Base-by-base conservation (phyloP, 2,888 invertebrate genomes). In the Dugesia japonica region DNA sequence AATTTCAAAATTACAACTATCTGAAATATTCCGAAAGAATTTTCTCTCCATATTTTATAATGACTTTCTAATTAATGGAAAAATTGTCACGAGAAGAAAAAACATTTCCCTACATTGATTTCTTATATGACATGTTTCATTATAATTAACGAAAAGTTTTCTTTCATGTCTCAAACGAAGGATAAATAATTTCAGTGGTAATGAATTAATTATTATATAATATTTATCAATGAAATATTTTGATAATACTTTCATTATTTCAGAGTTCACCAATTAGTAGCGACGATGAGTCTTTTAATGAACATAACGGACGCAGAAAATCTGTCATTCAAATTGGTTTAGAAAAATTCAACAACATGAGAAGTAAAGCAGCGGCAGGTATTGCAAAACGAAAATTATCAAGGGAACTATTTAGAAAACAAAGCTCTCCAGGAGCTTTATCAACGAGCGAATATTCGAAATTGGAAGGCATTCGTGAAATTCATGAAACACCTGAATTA, bases 341-440 rank as follows among this genome's bases (percentile, higher is more conserved):
- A 7, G 56, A 56, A 56, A 56, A 56, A 56, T 56, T 56, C n/a
- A 56, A 56, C 17, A 56, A 56, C 17, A 56, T 56, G n/a, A n/a
- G 56, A 7, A 20, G 9, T 4, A 56, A 56, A n/a, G 56, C 56
- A 7, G 56, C 56, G 1, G 56, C 56, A n/a, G 56, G 56, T 13
- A 56, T 56, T n/a, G 56, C 56, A n/a, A 56, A 56, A 23, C 56
- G 56, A n/a, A 56, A 56, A 56, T 56, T 56, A n/a, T 56, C 56
- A 4, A 4, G 56, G 17, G 56, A 56, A n/a, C 1, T 56, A 13
- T 56, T 56, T 23, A 56, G 56, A 23, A 56, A 56, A 56, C 56
- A 56, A 23, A 56, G 56, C 17, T 56, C 56, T 13, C 56, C 56
- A 4, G 56, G 56, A 56, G 56, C 56, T 20, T n/a, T 56, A n/a